Base-by-base conservation (phyloP, 2,888 invertebrate species). In the Sialis fuliginosa region DNA sequence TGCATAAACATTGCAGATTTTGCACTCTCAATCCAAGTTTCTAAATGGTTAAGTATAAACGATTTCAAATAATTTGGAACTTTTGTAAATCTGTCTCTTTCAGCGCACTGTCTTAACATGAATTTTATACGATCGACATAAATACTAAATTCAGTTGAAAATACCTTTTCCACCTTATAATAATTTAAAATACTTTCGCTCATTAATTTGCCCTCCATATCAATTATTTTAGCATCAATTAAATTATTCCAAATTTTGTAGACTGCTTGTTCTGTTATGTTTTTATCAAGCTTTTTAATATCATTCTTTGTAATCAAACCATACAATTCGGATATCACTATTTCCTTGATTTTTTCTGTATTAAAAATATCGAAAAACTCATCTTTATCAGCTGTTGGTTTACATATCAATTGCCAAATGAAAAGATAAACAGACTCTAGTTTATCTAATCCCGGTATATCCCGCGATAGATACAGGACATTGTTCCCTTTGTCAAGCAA, bases 401-500 rank as follows among this genome's bases (percentile, higher is more conserved):
- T 49, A 50, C 49, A 48, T 33, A 58, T 50, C 48, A 51, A 46
- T 12, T 53, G 51, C 60, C 60, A 61, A 48, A 64, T 59, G 45
- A 48, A 54, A 9, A 60, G 48, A 35, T 58, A 59, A 7, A 64
- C 49, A 2, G 57, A 52, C 50, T 61, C 59, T 8, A 66, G 53
- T 32, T 57, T 55, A 39, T 63, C 60, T 47, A 66, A 48, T 3
- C 58, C 62, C 6, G 62, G 57, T 31, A 63, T 51, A 9, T 57
- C 55, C 34, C 61, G 57, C 1, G 62, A 61, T 33, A 66, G 52
- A 45, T 63, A 62, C 4, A 64, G 54, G 33, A 62, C 60, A 49
- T 64, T 59, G 42, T 58, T 59, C 4, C 62, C 63, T 42, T 63
- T 62, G 51, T 66, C 66, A 4, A 66, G 54, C 34, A 65, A 48